Conservation (phyloP, 2,888 invertebrate species). For the Sminthurinus aureus region DNA sequence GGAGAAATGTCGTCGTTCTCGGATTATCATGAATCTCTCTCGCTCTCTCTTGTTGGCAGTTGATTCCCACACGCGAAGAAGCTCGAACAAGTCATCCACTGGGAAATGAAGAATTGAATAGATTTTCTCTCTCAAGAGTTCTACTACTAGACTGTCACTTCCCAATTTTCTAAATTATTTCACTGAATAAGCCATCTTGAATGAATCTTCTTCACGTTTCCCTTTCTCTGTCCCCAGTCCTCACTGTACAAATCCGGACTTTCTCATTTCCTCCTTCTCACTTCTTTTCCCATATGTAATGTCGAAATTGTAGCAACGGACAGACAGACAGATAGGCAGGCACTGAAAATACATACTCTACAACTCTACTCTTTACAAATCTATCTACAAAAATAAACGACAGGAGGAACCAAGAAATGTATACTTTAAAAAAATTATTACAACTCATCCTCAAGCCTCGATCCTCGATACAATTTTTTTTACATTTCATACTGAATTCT, state of each 20-base stretch:
- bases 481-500: no score
- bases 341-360: not conserved
- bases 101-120: slow-evolving; percentile 42
- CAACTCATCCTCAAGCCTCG: no score
- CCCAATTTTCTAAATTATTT: slow-evolving; percentile 33
- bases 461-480: no score
- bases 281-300: not conserved
- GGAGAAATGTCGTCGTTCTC: slow-evolving; percentile 8
- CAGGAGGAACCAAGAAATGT: not conserved
- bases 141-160: slow-evolving; percentile 33
- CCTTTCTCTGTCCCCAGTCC: slow-evolving; percentile 10
- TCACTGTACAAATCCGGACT: not conserved
- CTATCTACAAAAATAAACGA: not conserved
- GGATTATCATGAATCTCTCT: slow-evolving; percentile 23
- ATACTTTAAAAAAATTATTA: no score
- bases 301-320: no score
- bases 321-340: no score
- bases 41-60: slow-evolving; percentile 22
- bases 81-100: slow-evolving; percentile 34
- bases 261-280: slow-evolving; percentile 16
- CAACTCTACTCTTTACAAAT: not conserved
- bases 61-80: slow-evolving; percentile 35
- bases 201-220: slow-evolving; percentile 22
- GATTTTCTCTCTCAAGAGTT: slow-evolving; percentile 36
- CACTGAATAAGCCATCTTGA: slow-evolving; percentile 35